Conservation (phyloP, 1,140 invertebrate genomes). For the Anoplophora glabripennis region DNA sequence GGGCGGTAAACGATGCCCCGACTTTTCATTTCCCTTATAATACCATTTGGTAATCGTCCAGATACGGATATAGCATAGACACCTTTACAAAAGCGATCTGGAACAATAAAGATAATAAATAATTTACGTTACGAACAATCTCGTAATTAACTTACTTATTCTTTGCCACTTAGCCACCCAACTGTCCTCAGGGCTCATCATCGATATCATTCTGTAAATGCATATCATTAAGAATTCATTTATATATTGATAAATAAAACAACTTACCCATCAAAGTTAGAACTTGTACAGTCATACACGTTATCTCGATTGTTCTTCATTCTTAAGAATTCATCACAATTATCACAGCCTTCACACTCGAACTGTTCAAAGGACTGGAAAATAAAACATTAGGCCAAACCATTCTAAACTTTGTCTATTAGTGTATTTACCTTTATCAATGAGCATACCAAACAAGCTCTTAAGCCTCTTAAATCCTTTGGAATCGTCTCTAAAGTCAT, state of each 20-base stretch:
- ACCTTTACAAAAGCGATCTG: slow-evolving; percentile 84
- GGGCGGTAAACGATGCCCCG: slow-evolving; percentile 82
- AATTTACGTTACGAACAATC: background rate
- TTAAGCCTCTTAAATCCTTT: slow-evolving; percentile 84
- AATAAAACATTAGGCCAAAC: slow-evolving; percentile 23
- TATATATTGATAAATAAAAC: slow-evolving; percentile 4
- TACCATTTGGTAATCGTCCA: slow-evolving; percentile 78
- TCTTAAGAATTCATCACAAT: slow-evolving; percentile 91
- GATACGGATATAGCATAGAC: slow-evolving; percentile 96
- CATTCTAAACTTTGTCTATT: background rate
- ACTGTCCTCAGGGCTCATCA: slow-evolving; percentile 93
- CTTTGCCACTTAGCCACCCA: slow-evolving; percentile 98
- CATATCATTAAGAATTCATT: background rate
- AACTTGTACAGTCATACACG: slow-evolving; percentile 95
- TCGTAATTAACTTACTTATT: slow-evolving; percentile 70
- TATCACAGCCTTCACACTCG: slow-evolving; percentile 96
- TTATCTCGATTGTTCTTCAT: slow-evolving; percentile 95
- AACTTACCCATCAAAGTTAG: slow-evolving; percentile 92
- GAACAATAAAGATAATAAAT: slow-evolving; percentile 36
- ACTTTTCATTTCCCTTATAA: slow-evolving; percentile 90
- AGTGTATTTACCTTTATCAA: slow-evolving; percentile 78
- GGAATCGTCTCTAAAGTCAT: slow-evolving; percentile 74
- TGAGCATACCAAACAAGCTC: slow-evolving; percentile 94
- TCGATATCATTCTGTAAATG: slow-evolving; percentile 76
- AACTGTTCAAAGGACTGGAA: slow-evolving; percentile 94